A percentile compares a stretch with the other conserved stretches of the same genome.
These are phyloP conservation scores for Mus minutoides DNA, from an alignment of 2,797 vertebrate species.

Conservation along the genomic window DNA sequence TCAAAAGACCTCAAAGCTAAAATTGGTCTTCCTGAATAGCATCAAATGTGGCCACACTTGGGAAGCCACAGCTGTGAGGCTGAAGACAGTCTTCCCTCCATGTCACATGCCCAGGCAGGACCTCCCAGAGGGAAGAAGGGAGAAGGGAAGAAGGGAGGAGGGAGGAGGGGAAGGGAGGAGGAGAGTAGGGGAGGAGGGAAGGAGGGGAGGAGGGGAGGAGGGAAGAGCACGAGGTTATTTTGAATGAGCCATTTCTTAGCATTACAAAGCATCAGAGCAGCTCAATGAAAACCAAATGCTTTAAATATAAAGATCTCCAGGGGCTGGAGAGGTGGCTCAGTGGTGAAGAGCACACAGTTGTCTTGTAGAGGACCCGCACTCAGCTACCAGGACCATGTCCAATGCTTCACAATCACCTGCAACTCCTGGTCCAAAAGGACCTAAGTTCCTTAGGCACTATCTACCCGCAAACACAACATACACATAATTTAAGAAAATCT, in stretches of 20 bases:
- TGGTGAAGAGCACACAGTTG: neutral
- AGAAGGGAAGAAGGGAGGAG: neutral
- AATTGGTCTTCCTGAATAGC: constrained; percentile 66
- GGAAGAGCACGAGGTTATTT: neutral
- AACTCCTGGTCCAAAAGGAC: neutral
- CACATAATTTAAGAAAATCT: neutral
- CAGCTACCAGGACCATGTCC: neutral
- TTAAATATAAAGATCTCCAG: constrained; percentile 49
- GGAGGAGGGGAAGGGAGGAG: neutral
- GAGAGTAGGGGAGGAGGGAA: neutral
- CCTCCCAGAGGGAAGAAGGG: neutral
- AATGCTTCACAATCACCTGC: neutral
- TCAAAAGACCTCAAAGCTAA: constrained; percentile 66
- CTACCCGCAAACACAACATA: neutral
- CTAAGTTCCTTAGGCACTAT: neutral
- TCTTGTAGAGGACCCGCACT: neutral
- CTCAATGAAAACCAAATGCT: constrained; percentile 55
- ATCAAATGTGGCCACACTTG: constrained; percentile 44
- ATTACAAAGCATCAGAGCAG: constrained; percentile 26
- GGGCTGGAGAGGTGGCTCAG: neutral
- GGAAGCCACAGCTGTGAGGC: constrained; percentile 55
- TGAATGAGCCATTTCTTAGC: neutral
- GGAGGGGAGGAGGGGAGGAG: neutral
- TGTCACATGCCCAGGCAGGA: neutral
- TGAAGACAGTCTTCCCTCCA: constrained; percentile 54